These are phyloP conservation scores for Dermatemys mawii DNA, from an alignment of 2,113 vertebrate species.

Conservation along the genomic window DNA sequence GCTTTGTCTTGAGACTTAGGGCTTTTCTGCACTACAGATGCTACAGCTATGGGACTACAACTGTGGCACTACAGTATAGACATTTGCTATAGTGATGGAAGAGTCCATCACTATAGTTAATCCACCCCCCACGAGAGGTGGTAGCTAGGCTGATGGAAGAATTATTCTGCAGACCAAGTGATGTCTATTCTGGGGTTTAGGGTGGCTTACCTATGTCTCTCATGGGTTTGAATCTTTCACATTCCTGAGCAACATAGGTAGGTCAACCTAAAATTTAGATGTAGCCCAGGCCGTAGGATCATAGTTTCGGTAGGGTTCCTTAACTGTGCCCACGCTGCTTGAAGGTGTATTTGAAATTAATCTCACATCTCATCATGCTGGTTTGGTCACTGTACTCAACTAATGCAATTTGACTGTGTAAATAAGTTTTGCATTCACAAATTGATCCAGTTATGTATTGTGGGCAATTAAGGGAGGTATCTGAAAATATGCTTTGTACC, in stretches of 20 bases:
- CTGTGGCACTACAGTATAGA: neutral
- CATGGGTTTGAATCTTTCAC: no score
- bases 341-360: slow-evolving; percentile 44
- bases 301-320: slow-evolving; percentile 3
- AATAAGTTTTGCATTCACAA: neutral
- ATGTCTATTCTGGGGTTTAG: no score
- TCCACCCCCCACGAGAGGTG: neutral
- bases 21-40: neutral
- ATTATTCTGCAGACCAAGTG: neutral
- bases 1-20: slow-evolving; percentile 11
- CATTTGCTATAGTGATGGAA: neutral
- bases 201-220: no score
- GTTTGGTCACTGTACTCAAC: slow-evolving; percentile 27
- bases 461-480: neutral
- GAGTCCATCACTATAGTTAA: neutral
- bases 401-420: neutral
- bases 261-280: no score
- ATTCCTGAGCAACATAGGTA: no score
- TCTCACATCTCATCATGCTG: slow-evolving; percentile 12
- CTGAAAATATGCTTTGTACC: neutral
- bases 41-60: neutral
- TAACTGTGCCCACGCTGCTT: neutral
- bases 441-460: neutral
- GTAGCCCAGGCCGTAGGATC: neutral
- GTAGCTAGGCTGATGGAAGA: neutral